A percentile compares a stretch with the other conserved stretches of the same genome.
These are phyloP conservation scores for Ailurus styani DNA, from an alignment of 2,113 vertebrate genomes.

Conservation along the genomic window DNA sequence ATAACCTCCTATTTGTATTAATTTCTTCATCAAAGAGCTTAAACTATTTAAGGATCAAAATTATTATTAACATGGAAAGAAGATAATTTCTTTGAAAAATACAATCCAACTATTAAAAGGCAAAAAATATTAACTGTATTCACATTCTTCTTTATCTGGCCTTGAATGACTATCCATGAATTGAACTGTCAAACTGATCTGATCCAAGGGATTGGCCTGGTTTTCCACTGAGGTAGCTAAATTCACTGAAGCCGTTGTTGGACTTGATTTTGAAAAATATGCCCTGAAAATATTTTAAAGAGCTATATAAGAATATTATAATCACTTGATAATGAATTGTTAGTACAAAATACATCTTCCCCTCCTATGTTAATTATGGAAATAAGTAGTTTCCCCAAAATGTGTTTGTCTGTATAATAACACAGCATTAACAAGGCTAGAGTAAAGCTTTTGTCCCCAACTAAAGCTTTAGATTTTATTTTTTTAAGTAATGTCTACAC, in stretches of 20 bases:
- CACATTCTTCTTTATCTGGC: slow-evolving; percentile 59
- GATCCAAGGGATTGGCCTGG: slow-evolving; percentile 28
- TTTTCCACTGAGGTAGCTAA: slow-evolving; percentile 64
- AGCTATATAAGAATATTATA: slow-evolving; percentile 46
- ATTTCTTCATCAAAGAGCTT: background rate
- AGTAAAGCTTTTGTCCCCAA: background rate
- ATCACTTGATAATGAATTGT: slow-evolving; percentile 48
- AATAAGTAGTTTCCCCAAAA: background rate
- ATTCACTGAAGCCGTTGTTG: background rate
- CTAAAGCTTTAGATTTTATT: background rate
- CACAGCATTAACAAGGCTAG: background rate
- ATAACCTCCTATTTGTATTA: background rate
- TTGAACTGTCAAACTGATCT: slow-evolving; percentile 15
- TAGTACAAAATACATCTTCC: background rate
- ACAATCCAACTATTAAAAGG: background rate
- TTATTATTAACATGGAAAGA: background rate
- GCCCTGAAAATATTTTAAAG: slow-evolving; percentile 31
- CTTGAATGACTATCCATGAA: slow-evolving; percentile 44
- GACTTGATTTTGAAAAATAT: background rate
- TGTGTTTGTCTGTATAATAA: background rate
- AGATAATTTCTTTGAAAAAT: background rate
- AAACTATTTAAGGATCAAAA: background rate
- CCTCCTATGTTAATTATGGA: background rate
- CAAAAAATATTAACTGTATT: slow-evolving; percentile 10
- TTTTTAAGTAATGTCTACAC: slow-evolving; percentile 23